These are phyloP conservation scores for Amia ocellicauda DNA, from an alignment of 2,113 vertebrate genomes.

Conservation along the genomic window DNA sequence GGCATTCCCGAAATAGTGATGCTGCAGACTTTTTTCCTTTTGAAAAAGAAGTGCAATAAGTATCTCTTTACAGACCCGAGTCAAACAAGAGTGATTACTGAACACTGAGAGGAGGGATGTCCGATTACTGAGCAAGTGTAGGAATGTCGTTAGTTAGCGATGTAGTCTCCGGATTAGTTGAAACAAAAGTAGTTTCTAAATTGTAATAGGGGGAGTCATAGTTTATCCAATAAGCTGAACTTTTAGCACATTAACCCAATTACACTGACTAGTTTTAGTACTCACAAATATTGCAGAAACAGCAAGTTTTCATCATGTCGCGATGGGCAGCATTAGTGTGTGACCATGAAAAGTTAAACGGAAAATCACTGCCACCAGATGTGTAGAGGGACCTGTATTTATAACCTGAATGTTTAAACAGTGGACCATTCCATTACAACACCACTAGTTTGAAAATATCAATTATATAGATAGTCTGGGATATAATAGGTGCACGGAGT, in stretches of 20 bases:
- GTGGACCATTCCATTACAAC: no score
- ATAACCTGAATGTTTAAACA: no score
- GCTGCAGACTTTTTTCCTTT: no score
- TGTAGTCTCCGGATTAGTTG: background rate
- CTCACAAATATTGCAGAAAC: constrained; percentile 25
- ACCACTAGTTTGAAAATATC: no score
- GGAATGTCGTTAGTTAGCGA: background rate
- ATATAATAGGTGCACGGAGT: no score
- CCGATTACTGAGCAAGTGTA: no score
- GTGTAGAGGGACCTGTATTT: no score
- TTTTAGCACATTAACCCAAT: constrained; percentile 1
- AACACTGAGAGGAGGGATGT: no score
- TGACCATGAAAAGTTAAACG: background rate
- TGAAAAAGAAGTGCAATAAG: no score
- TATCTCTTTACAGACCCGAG: no score
- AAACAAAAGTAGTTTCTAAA: background rate
- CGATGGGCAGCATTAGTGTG: background rate
- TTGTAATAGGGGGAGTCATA: background rate
- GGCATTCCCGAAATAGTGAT: background rate
- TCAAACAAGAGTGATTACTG: no score
- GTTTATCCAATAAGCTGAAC: background rate
- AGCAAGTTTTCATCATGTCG: background rate
- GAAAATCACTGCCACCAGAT: constrained; percentile 28
- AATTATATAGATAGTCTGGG: no score
- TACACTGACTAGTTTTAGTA: constrained; percentile 21